Base-by-base conservation (phyloP, 2,888 invertebrate genomes). In the Epinotia demarniana region DNA sequence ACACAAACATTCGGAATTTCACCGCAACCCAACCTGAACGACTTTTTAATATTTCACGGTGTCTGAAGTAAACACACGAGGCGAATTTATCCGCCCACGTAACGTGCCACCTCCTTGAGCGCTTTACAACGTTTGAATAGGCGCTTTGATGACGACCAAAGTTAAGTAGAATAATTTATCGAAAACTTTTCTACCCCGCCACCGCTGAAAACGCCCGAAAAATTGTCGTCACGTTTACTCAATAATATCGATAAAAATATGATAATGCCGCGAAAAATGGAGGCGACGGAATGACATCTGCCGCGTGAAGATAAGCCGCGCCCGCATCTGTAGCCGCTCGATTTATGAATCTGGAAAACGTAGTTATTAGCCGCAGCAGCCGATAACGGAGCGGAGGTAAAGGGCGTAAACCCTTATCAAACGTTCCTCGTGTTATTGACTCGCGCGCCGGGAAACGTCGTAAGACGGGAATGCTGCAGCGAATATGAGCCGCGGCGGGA, bases 191-290 rank as follows among this genome's bases (percentile, higher is more conserved):
- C 57, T 19, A 18, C 49, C n/a, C 64, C 43, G 58, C 46, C 19
- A 8, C n/a, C 57, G 57, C n/a, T 33, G 11, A 66, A 75, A 71
- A 60, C 18, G 27, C 55, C 60, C 55, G 75, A 57, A 67, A 75
- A 71, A 67, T 75, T 66, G 55, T 61, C 67, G 67, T 72, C 75
- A 75, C 75, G 75, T 75, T 67, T 75, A 67, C 62, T 55, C 57
- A 75, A 75, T 75, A 72, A 75, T 67, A 75, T 72, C 75, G 71
- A 66, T 67, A 72, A 75, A 75, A 72, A 75, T 75, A 75, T 75
- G 75, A 72, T 75, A 75, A 75, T 75, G 67, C 75, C 46, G 61
- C 66, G 75, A 75, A 75, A 75, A 75, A 75, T 75, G 75, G 70
- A 75, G 57, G 75, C 61, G 64, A 55, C 33, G 67, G 71, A 72